Evolutionary conservation across 2,113 vertebrate species (phyloP).

Genomic region (Calyptomena viridis): DNA sequence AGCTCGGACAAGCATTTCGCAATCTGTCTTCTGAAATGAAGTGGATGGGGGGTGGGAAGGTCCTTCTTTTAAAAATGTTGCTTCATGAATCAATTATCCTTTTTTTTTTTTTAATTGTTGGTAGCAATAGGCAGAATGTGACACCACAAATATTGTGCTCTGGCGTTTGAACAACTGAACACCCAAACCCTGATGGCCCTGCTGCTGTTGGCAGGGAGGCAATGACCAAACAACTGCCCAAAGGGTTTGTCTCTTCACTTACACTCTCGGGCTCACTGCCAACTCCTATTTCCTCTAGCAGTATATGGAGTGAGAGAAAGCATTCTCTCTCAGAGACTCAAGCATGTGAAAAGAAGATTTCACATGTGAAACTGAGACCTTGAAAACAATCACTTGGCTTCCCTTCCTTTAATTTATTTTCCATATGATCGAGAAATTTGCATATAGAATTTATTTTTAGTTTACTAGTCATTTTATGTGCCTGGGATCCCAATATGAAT

Average conservation of each 20-base stretch:
- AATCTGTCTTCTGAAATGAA: not conserved
- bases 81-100: not conserved
- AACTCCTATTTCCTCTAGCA: constrained; percentile 10
- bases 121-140: not conserved
- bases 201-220: not conserved
- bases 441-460: constrained; percentile 8
- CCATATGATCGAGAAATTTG: constrained; percentile 24
- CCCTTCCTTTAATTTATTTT: constrained; percentile 28
- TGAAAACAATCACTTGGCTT: constrained; percentile 46
- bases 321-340: not conserved
- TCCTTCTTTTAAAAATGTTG: not conserved
- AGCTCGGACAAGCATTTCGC: not conserved
- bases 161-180: not conserved
- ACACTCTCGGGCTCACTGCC: not conserved
- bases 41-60: not conserved
- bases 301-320: not conserved
- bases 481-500: not conserved
- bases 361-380: constrained; percentile 32
- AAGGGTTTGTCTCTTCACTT: not conserved
- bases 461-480: not conserved
- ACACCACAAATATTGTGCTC: not conserved
- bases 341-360: constrained; percentile 58
- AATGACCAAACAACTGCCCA: not conserved
- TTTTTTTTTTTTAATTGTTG: not conserved
- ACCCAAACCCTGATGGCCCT: not conserved